Evolutionary conservation across 2,113 vertebrate genomes (phyloP).

Genomic region (Tetrao urogallus): DNA sequence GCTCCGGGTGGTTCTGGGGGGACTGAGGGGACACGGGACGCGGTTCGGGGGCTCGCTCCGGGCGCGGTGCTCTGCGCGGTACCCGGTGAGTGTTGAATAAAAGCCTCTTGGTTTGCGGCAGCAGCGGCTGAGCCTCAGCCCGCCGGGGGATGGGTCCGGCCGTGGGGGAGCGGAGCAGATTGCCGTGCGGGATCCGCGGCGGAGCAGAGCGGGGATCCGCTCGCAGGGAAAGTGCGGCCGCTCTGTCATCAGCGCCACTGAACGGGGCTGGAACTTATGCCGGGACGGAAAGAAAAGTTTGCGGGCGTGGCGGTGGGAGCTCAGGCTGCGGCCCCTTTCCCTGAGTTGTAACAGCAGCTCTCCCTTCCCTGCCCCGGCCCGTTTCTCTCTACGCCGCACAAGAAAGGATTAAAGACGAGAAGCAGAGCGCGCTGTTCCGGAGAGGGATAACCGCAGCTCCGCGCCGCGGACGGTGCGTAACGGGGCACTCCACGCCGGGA

Average conservation of each 20-base stretch:
- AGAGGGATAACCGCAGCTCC: conserved; percentile 24
- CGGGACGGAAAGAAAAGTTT: conserved; percentile 17
- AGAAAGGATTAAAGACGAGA: conserved; percentile 54
- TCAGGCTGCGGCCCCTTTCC: not conserved
- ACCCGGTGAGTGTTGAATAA: conserved; percentile 31
- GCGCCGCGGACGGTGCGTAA: not conserved
- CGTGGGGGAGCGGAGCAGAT: not conserved
- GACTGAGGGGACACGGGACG: not conserved
- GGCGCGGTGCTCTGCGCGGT: not conserved
- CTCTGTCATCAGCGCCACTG: too few relatives aligned
- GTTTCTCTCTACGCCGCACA: not conserved
- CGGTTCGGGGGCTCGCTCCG: not conserved
- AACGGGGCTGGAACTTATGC: not conserved
- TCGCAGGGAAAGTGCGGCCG: too few relatives aligned
- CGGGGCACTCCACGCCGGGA: not conserved
- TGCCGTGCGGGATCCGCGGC: too few relatives aligned
- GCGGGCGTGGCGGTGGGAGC: not conserved
- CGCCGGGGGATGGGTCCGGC: not conserved
- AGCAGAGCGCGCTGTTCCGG: not conserved
- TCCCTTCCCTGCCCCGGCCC: not conserved
- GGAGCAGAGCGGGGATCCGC: too few relatives aligned
- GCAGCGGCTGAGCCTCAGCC: not conserved
- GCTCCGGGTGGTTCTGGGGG: not conserved
- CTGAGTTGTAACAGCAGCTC: not conserved
- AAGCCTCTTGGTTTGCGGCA: not conserved